Evolutionary conservation across 2,113 vertebrate species (phyloP), one percentile per base, ranked within the genome.

Genomic region (Apus apus): DNA sequence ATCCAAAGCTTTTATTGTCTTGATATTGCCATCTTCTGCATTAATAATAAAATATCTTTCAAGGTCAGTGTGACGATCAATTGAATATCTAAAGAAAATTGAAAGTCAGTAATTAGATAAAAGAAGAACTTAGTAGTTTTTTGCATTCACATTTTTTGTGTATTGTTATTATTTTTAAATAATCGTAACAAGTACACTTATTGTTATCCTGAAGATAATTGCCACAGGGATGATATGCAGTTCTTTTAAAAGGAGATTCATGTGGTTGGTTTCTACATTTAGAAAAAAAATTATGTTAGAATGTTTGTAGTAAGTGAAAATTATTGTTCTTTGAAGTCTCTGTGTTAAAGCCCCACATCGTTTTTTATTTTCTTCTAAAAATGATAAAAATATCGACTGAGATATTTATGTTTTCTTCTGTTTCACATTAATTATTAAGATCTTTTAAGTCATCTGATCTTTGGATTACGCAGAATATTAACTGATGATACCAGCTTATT

Each of bases 11-110:
- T 98, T 99, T 6, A 97, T 98, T 29, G 99, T 99, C 96, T 98
- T 99, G 86, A 99, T 99, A 97, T 98, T 98, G 88, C 99, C 99
- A 54, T 99, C 99, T 72, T 99, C 99, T 84, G 98, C 87, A 92
- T 98, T 98, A 93, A 99, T 98, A 87, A 96, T 98, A 97, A 99
- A 99, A 95, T 98, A 99, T 97, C 99, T 98, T 95, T 99, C 99
- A 32, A 99, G 98, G 94, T 99, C 98, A 46, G 99, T 99, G 93
- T 99, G 99, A 64, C 98, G 99, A 95, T 99, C 99, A 85, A 99
- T 99, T 94, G 98, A 98, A 97, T 99, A 99, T 95, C 99, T 99
- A 96, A 96, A 79, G n/a, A 91, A 94, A 89, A 97, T 96, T 95
- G 67, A 95, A 97, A 97, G 77, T 71, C 88, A 60, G 61, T 87